Evolutionary conservation across 2,888 invertebrate species (phyloP), one percentile per base, ranked within the genome.

Genomic region (Mesorhabditis sp.): DNA sequence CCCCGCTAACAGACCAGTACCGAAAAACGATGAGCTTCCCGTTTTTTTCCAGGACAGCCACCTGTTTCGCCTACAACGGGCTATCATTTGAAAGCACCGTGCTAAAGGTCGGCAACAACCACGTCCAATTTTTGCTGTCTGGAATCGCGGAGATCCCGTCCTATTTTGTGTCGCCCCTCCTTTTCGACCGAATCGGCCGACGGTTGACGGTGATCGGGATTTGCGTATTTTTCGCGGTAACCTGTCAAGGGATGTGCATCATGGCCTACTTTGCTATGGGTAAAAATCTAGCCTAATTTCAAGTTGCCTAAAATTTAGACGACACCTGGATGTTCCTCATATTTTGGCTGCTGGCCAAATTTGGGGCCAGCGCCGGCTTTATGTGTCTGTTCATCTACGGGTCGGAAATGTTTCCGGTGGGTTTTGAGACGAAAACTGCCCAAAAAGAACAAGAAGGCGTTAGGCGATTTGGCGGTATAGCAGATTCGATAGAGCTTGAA

Each of bases 1-100:
- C 28, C 28, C 28, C 28, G 28, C 28, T 28, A 2, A 28, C 28
- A 28, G 1, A 28, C 28, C 28, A 28, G 28, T 28, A 28, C 28
- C 28, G 28, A 28, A 28, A 28, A 28, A 28, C 28, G 1, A 28
- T 28, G 28, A 28, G 2, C 28, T 28, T n/a, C n/a, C n/a, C n/a
- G n/a, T n/a, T n/a, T n/a, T n/a, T n/a, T 28, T 50, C n/a, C n/a
- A 50, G 58, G 58, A 50, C 58, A 50, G 58, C 58, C 58, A n/a
- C n/a, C n/a, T 50, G n/a, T 2, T 50, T 50, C 2, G 58, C n/a
- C 1, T 50, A 50, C 58, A 50, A 50, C 58, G 58, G 58, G 58
- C 7, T 50, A n/a, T 50, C 58, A 1, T 50, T 50, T 50, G 58
- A 10, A n/a, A 50, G 58, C 58, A 50, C 58, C 1, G 58, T 50